Base-by-base conservation (phyloP, 2,888 invertebrate genomes). In the Synergus japonicus region DNA sequence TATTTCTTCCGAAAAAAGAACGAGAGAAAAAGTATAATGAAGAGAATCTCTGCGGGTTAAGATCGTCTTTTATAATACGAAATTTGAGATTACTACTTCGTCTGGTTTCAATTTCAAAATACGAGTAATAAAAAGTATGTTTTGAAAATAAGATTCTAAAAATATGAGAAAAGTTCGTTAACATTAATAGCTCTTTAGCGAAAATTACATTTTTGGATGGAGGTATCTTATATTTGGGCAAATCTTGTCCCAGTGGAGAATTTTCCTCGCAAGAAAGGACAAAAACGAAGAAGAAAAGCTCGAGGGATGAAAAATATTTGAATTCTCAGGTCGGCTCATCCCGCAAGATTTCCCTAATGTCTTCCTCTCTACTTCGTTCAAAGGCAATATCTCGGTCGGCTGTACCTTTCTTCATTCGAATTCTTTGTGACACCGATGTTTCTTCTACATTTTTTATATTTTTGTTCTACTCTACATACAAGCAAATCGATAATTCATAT, bases 341-440 rank as follows among this genome's bases (percentile, higher is more conserved):
- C 82, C 81, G 83, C 85, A 84, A 88, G 86, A 89, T 89, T 88
- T 88, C 85, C 86, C 85, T 83, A 86, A 86, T 85, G 88, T 85
- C 85, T 86, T 83, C 81, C 82, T 80, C 83, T 84, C 78, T 82
- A 84, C 81, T 83, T 82, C 81, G 79, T 84, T 83, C 83, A 83
- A 81, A 83, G 79, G 81, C 81, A 84, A 84, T 85, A 83, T 85
- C 81, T 82, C 79, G 80, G 83, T 85, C 82, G 81, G 63, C 80
- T 58, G 64, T 76, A 77, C 66, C 76, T 83, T 79, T 79, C 78
- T 83, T 77, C 66, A 77, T 78, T 64, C 46, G 76, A 80, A 81
- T 76, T 66, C 78, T 73, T 76, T 67, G 67, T 77, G 77, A 78
- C 79, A 77, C 29, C 15, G 13, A 46, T 49, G 13, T 69, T 29